Conservation (phyloP, 2,888 invertebrate genomes). For the Sycophila texana region DNA sequence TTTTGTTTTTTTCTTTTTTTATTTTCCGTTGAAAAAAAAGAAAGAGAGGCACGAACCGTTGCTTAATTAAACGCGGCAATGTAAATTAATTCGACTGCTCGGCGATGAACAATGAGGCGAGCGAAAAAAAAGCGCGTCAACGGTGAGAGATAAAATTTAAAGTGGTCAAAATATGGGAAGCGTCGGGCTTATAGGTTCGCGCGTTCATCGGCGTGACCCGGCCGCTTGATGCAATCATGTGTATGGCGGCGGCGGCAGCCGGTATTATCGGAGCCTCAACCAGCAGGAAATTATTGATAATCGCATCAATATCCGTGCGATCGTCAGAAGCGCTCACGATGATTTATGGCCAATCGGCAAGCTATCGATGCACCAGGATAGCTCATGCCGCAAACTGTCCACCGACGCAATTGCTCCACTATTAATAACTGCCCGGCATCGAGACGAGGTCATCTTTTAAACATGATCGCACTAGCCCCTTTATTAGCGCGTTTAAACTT, state of each 20-base stretch:
- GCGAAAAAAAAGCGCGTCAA: not conserved
- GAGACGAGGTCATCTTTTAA: not conserved
- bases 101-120: not conserved
- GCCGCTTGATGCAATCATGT: constrained; percentile 24
- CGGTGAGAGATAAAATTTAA: constrained; percentile 28
- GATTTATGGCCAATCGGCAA: constrained; percentile 71
- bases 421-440: constrained; percentile 21
- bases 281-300: constrained; percentile 72
- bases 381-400: not conserved
- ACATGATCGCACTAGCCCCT: too few relatives aligned
- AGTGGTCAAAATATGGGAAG: constrained; percentile 52
- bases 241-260: not conserved
- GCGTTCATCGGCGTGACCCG: constrained; percentile 50
- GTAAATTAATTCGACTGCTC: not conserved
- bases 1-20: not conserved
- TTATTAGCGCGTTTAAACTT: too few relatives aligned
- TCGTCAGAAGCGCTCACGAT: constrained; percentile 58
- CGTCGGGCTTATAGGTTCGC: constrained; percentile 46
- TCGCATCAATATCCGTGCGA: constrained; percentile 72
- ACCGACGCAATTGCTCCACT: constrained; percentile 23
- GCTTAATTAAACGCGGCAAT: not conserved
- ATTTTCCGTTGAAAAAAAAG: not conserved
- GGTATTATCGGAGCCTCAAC: constrained; percentile 47
- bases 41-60: not conserved
- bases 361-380: constrained; percentile 65